Conservation (phyloP, 1,140 invertebrate genomes). For the Heterodera carotae region DNA sequence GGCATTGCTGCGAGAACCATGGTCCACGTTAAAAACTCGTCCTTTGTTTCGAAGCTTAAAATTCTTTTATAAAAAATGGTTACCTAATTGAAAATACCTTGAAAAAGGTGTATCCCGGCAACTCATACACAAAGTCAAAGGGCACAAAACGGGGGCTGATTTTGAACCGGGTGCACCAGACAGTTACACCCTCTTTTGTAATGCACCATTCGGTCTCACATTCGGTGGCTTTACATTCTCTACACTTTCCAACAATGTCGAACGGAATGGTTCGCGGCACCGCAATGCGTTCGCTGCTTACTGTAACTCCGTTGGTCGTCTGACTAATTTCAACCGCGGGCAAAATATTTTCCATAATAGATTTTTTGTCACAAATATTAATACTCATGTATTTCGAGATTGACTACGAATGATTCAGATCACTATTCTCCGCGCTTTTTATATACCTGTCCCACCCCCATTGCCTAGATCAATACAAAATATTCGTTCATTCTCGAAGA, state of each 20-base stretch:
- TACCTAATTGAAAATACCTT: neutral
- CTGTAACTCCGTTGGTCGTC: neutral
- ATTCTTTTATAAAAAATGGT: neutral
- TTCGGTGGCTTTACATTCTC: slow-evolving; percentile 4
- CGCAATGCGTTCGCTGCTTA: neutral
- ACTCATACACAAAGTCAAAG: neutral
- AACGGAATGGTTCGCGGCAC: neutral
- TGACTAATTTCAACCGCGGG: neutral
- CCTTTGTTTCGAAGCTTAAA: neutral
- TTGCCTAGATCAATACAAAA: too few species aligned
- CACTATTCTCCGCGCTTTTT: too few species aligned
- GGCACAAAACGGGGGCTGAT: neutral
- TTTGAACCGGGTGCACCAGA: neutral
- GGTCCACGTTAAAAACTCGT: slow-evolving; percentile 4
- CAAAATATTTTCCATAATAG: neutral
- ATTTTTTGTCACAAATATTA: slow-evolving; percentile 2
- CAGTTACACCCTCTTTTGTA: neutral
- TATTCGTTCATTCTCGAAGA: too few species aligned
- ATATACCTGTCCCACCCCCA: too few species aligned
- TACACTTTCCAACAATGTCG: neutral
- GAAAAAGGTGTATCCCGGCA: slow-evolving; percentile 5
- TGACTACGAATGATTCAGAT: neutral
- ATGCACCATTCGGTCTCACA: neutral
- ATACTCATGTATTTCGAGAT: neutral
- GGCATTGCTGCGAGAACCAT: neutral